These are phyloP conservation scores for Pseudochromis fuscus DNA, from an alignment of 2,797 vertebrate species.

Conservation along the genomic window DNA sequence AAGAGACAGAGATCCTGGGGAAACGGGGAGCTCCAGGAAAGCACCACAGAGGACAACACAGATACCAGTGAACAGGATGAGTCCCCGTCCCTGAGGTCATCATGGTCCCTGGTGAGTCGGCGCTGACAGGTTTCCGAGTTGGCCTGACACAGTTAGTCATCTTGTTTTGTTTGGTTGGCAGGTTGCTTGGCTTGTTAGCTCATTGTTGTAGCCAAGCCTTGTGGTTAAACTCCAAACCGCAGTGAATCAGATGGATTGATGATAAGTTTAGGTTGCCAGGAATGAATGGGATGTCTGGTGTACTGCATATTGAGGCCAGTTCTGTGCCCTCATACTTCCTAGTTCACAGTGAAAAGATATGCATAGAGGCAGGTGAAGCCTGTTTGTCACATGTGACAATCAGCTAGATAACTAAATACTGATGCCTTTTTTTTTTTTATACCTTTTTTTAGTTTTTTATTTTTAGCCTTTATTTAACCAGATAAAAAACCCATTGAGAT, in stretches of 20 bases:
- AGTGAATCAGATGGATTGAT: slow-evolving; percentile 20
- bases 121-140: slow-evolving; percentile 16
- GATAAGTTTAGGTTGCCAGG: too few relatives aligned
- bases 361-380: slow-evolving; percentile 16
- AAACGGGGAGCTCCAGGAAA: slow-evolving; percentile 58
- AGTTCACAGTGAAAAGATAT: background rate
- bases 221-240: slow-evolving; percentile 8
- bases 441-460: too few relatives aligned
- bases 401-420: background rate
- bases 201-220: slow-evolving; percentile 3
- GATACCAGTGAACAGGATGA: slow-evolving; percentile 77
- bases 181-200: slow-evolving; percentile 13
- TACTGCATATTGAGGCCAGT: background rate
- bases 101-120: slow-evolving; percentile 85
- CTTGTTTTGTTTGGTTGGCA: slow-evolving; percentile 27
- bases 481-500: too few relatives aligned
- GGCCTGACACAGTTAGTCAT: slow-evolving; percentile 17
- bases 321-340: background rate
- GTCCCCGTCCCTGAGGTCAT: slow-evolving; percentile 59
- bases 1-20: slow-evolving; percentile 68
- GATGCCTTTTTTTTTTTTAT: background rate
- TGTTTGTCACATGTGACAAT: background rate
- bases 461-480: too few relatives aligned
- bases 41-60: slow-evolving; percentile 72
- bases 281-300: slow-evolving; percentile 4